Percentiles rank a stretch among this genome's conserved stretches.
Evolutionary conservation across 2,113 vertebrate species (phyloP).

Genomic region (Chloropsis cyanopogon): DNA sequence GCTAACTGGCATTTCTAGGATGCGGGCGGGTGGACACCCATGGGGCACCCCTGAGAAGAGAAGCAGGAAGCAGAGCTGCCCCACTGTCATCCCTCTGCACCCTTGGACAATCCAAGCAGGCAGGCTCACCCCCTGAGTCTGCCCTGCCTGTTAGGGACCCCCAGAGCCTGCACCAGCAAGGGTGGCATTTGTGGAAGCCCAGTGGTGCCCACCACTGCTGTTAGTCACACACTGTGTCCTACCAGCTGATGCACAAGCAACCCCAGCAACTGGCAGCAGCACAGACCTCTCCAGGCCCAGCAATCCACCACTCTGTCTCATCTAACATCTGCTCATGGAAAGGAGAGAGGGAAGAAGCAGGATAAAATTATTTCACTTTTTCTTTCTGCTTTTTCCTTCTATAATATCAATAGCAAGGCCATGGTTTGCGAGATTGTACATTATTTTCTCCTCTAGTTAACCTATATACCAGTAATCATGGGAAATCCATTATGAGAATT

Average conservation of each 20-base stretch:
- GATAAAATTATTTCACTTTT: background rate
- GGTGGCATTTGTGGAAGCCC: background rate
- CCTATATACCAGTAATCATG: background rate
- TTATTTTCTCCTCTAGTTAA: background rate
- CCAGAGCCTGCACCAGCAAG: accelerated
- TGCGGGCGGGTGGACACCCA: accelerated
- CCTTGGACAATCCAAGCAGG: background rate
- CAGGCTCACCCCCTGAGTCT: accelerated
- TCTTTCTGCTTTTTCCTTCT: background rate
- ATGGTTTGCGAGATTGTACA: background rate
- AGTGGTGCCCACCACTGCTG: background rate
- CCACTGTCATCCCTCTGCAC: background rate
- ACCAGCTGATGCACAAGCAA: background rate
- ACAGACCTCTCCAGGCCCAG: background rate
- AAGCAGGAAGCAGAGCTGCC: background rate
- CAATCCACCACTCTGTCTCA: background rate
- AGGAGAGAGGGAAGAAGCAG: background rate
- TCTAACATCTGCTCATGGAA: background rate
- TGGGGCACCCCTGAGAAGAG: background rate
- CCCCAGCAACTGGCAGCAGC: background rate
- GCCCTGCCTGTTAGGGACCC: background rate
- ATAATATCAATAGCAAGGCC: background rate
- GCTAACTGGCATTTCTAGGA: background rate
- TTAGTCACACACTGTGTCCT: accelerated
- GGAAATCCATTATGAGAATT: background rate